These are phyloP conservation scores for Phylloscopus collybita DNA, from an alignment of 2,797 vertebrate genomes.

Conservation along the genomic window DNA sequence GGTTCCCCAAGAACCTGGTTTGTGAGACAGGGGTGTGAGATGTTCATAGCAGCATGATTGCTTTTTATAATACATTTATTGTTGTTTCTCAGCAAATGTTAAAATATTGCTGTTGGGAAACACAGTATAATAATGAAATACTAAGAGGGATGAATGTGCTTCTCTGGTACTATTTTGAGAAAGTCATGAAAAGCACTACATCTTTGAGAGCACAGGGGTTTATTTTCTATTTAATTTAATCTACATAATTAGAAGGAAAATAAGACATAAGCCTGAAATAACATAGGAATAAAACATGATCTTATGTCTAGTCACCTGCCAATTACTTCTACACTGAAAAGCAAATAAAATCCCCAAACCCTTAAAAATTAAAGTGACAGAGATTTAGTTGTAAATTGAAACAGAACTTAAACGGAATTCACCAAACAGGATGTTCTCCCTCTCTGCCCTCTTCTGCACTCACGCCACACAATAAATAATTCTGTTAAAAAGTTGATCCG, in stretches of 20 bases:
- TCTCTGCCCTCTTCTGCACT: not conserved
- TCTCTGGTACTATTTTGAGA: constrained; percentile 14
- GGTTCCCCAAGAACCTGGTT: not conserved
- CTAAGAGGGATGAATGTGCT: not conserved
- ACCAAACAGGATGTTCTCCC: not conserved
- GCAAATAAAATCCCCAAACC: not conserved
- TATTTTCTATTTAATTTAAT: constrained; percentile 47
- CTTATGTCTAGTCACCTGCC: constrained; percentile 49
- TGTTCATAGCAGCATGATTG: not conserved
- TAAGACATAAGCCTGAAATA: constrained; percentile 55
- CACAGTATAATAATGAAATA: not conserved
- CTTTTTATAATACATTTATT: not conserved
- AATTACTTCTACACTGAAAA: constrained; percentile 39
- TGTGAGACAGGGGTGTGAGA: fast-evolving
- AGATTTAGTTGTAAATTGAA: constrained; percentile 40
- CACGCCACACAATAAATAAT: not conserved
- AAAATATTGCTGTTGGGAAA: not conserved
- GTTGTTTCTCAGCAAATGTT: not conserved
- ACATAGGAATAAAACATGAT: constrained; percentile 42
- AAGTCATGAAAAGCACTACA: constrained; percentile 9
- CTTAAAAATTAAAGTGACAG: constrained; percentile 44
- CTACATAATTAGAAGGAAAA: constrained; percentile 52
- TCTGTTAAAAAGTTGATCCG: not conserved
- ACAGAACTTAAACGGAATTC: constrained; percentile 15
- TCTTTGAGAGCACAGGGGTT: not conserved